phyloP scores from a whole-genome alignment of 2,888 invertebrate species.

The Pyrrhosoma nymphula region DNA sequence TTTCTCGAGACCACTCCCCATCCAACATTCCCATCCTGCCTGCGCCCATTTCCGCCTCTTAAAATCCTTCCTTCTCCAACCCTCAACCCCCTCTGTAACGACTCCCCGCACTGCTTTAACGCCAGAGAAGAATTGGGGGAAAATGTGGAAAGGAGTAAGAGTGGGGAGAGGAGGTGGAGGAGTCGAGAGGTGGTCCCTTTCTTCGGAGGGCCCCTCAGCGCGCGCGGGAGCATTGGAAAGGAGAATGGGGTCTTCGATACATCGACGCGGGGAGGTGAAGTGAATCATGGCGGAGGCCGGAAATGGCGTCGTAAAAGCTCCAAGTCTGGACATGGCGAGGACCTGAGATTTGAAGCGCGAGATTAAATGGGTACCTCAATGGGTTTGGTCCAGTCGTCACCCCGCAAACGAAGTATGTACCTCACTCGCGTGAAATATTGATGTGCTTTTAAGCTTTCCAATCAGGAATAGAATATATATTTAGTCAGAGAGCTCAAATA shows the following conservation, averaged over 20 bases:
- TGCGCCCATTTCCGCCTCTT: constrained; percentile 10
- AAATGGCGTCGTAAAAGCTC: constrained; percentile 17
- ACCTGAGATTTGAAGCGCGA: not conserved
- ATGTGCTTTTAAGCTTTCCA: not conserved
- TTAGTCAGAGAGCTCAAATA: too few species aligned
- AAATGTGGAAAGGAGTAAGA: not conserved
- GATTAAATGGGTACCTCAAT: not conserved
- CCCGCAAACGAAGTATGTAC: not conserved
- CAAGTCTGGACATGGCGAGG: not conserved
- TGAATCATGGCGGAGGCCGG: not conserved
- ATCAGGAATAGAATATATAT: too few species aligned
- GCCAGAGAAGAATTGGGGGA: not conserved
- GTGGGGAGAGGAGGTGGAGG: not conserved
- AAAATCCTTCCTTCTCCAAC: not conserved
- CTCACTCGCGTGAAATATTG: not conserved
- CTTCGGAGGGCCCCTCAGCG: not conserved
- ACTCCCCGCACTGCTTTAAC: not conserved
- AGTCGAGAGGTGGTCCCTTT: not conserved
- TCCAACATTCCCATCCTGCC: not conserved
- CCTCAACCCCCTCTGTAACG: not conserved
- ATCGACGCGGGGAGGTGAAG: not conserved
- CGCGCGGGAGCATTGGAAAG: not conserved
- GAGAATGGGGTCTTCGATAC: not conserved
- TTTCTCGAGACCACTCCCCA: not conserved
- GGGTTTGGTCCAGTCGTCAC: not conserved